Base-by-base conservation (phyloP, 1,140 invertebrate genomes). In the Andrena cerasifolii region DNA sequence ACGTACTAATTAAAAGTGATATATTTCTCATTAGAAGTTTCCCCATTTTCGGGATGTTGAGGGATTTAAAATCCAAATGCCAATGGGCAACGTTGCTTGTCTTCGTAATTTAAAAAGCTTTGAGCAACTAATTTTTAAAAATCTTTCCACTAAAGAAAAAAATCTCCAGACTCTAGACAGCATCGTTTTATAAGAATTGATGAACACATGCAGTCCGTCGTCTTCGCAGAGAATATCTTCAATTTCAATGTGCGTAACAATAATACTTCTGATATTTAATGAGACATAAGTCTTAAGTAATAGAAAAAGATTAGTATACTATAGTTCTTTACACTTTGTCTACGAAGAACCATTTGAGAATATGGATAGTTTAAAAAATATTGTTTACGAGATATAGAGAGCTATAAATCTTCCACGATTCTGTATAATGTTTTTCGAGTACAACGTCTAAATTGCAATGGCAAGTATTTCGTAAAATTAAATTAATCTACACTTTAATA, bases 301-400 rank as follows among this genome's bases (percentile, higher is more conserved):
- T 45, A 36, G 36, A 10, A n/a, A 53, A 76, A 76, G 45, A 66
- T 61, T 72, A 59, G n/a, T 72, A 56, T 54, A 40, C n/a, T 71
- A 71, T 59, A 59, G 31, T 33, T 10, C 16, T 14, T 24, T 16
- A 3, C 43, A 43, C 24, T 18, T 18, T 49, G 12, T 49, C 58
- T 73, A 73, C 43, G 18, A 14, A 62, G 21, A 74, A 28, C 53
- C 26, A 31, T 18, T 43, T 45, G 26, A 33, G 28, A 14, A 21
- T 51, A 21, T 56, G 56, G 21, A 77, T 59, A 77, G 58, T 71
- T 26, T 71, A 61, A 51, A 71, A 71, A 68, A 66, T 76, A 68
- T 67, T 45, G 6, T 54, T 58, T 68, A 24, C 14, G 59, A 28
- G 31, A 26, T 56, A 58, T 58, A 59, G 73, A 76, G 73, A 76